A percentile compares a stretch with the other conserved stretches of the same genome.
These are phyloP conservation scores for Lepidocyrtoides sp. DNA, from an alignment of 2,888 invertebrate species.

Conservation along the genomic window DNA sequence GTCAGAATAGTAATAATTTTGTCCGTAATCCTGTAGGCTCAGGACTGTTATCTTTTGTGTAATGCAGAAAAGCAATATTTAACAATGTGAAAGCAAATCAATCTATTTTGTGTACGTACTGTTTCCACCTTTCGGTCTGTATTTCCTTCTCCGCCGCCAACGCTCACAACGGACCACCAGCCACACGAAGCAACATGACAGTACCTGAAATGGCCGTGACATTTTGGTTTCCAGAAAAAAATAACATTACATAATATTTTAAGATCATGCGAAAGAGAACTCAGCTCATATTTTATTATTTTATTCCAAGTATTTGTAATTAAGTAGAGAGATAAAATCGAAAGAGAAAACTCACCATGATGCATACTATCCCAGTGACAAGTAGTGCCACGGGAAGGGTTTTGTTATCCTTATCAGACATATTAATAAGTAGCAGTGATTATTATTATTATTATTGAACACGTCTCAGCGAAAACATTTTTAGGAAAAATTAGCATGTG, in stretches of 20 bases:
- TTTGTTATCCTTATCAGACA: constrained; percentile 77
- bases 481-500: neutral
- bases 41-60: too few species aligned
- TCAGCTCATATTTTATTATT: too few species aligned
- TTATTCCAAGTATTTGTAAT: too few species aligned
- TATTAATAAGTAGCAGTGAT: constrained; percentile 59
- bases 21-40: too few species aligned
- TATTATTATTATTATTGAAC: neutral
- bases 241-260: neutral
- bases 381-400: constrained; percentile 72
- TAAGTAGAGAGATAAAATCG: neutral
- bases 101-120: constrained; percentile 33
- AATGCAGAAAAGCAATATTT: neutral
- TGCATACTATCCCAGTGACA: constrained; percentile 75
- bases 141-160: constrained; percentile 73
- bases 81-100: neutral
- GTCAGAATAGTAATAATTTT: too few species aligned
- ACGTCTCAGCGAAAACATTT: too few species aligned
- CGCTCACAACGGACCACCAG: constrained; percentile 79
- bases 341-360: constrained; percentile 73
- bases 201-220: constrained; percentile 40
- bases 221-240: neutral
- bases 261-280: too few species aligned
- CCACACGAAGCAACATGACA: constrained; percentile 77
- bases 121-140: constrained; percentile 65